phyloP scores from a whole-genome alignment of 2,797 vertebrate species.

The Myripristis jacobus region DNA sequence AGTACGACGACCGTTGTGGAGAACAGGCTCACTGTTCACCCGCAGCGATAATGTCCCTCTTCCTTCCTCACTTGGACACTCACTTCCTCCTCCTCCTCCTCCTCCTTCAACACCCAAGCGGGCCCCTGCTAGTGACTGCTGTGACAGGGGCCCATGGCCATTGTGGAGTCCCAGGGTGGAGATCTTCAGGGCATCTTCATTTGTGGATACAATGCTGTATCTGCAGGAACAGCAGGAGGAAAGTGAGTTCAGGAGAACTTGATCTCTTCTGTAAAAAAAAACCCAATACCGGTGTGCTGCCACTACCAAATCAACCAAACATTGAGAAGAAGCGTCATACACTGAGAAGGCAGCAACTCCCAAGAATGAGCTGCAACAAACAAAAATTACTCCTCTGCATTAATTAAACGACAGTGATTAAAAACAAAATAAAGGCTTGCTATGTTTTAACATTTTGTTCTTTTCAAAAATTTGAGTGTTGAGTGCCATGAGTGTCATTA shows the following conservation, averaged over 20 bases:
- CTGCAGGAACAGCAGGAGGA: slow-evolving; percentile 60
- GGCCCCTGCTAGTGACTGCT: slow-evolving; percentile 69
- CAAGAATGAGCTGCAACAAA: too few relatives aligned
- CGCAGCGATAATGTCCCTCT: slow-evolving; percentile 71
- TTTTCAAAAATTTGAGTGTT: too few relatives aligned
- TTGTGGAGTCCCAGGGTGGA: slow-evolving; percentile 91
- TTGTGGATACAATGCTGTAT: slow-evolving; percentile 93
- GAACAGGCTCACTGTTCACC: slow-evolving; percentile 63
- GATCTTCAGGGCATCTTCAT: slow-evolving; percentile 92
- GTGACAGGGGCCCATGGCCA: slow-evolving; percentile 76
- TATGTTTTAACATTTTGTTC: too few relatives aligned
- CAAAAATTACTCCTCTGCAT: too few relatives aligned
- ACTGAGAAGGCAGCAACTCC: too few relatives aligned
- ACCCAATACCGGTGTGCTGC: too few relatives aligned
- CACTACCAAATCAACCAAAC: too few relatives aligned
- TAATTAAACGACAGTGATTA: too few relatives aligned
- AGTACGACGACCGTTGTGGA: slow-evolving; percentile 84
- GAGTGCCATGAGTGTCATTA: too few relatives aligned
- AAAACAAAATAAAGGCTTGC: too few relatives aligned
- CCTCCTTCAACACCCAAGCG: slow-evolving; percentile 63
- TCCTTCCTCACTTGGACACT: slow-evolving; percentile 64
- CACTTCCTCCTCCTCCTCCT: slow-evolving; percentile 51
- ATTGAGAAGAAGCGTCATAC: too few relatives aligned
- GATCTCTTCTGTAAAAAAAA: too few relatives aligned
- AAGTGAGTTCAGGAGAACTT: not conserved